Base-by-base conservation (phyloP, 2,113 vertebrate genomes). In the Gallinago undulata region DNA sequence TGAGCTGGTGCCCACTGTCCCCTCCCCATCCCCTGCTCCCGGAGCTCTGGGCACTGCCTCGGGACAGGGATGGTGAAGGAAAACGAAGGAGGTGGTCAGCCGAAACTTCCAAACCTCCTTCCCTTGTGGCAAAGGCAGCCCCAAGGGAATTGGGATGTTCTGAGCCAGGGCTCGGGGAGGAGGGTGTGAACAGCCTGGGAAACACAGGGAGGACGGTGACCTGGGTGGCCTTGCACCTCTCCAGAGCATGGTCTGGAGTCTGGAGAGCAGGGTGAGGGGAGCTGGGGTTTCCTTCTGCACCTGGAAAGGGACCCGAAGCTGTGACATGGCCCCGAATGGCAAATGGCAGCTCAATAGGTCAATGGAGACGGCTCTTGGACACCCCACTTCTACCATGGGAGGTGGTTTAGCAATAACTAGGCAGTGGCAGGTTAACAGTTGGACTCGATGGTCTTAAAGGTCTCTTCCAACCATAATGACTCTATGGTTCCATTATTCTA, bases 21-120 rank as follows among this genome's bases (percentile, higher is more conserved):
- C 50, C 9, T 16, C 43, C 55, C n/a, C 1, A 4, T 11, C 33
- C 45, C 24, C 47, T 11, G 37, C 17, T 22, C 67, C 56, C 0
- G 0, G 15, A 53, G 37, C 31, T 14, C 22, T 0, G 1, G 25
- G 48, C 28, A 4, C 53, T 14, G 67, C 41, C 68, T 68, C 1
- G 1, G 75, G 37, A 30, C 4, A 17, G 39, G 22, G 19, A 9
- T 2, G 16, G 55, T 0, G 23, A 45, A 45, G 50, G 62, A 41
- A 56, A 62, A 47, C 0, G 1, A 47, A 16, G 43, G 27, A 39
- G 55, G 37, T 15, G 69, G 6, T 27, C 75, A 48, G 69, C 10
- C 11, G 63, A 18, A 51, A 35, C 27, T 27, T n/a, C 75, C 62
- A 39, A 27, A 39, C 15, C 21, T 51, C 48, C 24, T 69, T 39